Evolutionary conservation across 53 echinoderm and acorn worm species (phyloP).

Genomic region (Echinometra lucunter): DNA sequence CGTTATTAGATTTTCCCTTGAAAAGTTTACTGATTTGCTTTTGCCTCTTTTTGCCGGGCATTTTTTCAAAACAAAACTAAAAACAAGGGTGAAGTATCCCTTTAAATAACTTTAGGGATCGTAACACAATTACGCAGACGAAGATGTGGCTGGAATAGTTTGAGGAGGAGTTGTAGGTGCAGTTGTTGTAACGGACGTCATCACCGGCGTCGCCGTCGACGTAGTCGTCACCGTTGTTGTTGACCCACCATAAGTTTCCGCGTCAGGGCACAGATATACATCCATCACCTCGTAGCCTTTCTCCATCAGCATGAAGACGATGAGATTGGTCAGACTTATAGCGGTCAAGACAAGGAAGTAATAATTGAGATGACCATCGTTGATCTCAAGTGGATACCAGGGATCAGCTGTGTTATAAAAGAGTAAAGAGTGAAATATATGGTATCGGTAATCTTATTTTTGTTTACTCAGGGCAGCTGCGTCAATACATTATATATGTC

Average conservation of each 20-base stretch:
- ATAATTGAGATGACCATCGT: conserved; percentile 61
- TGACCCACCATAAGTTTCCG: not conserved
- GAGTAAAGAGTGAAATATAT: no score
- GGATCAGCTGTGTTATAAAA: conserved; percentile 3
- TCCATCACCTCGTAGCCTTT: conserved; percentile 10
- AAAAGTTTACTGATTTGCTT: no score
- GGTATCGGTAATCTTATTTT: no score
- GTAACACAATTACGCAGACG: not conserved
- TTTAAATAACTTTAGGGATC: no score
- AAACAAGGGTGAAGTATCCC: no score
- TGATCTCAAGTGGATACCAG: conserved; percentile 63
- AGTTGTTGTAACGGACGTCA: not conserved
- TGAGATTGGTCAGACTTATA: conserved; percentile 16
- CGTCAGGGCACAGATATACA: not conserved
- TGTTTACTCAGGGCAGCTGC: no score
- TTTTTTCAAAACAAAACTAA: no score
- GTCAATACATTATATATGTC: no score
- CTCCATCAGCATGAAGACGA: not conserved
- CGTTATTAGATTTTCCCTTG: no score
- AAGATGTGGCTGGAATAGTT: not conserved
- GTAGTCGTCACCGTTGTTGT: not conserved
- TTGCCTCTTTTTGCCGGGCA: no score
- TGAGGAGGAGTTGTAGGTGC: not conserved
- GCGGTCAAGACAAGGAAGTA: conserved; percentile 62
- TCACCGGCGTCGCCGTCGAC: not conserved